Evolutionary conservation across 2,888 invertebrate genomes (phyloP).

Genomic region (Spodoptera exigua): DNA sequence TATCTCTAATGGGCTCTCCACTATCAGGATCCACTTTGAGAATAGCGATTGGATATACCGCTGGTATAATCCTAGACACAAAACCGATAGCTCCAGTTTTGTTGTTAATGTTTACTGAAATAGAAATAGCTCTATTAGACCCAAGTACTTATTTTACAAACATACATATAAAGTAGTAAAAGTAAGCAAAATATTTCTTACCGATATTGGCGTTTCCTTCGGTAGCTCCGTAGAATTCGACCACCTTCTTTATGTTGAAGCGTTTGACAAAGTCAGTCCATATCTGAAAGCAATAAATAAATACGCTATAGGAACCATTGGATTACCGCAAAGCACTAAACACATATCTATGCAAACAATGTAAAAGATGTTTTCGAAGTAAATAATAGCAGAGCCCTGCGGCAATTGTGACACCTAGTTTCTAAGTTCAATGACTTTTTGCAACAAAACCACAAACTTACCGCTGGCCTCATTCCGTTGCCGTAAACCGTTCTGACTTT

Average conservation of each 20-base stretch:
- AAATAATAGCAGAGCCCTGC: too few relatives aligned
- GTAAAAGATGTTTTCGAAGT: too few relatives aligned
- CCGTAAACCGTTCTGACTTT: constrained; percentile 95
- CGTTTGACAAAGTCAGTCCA: constrained; percentile 97
- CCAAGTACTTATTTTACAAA: neutral
- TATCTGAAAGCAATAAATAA: constrained; percentile 89
- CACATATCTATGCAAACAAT: too few relatives aligned
- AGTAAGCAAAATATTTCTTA: constrained; percentile 69
- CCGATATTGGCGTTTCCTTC: constrained; percentile 99
- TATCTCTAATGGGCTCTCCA: constrained; percentile 97
- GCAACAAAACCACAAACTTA: constrained; percentile 56
- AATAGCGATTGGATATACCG: constrained; percentile 97
- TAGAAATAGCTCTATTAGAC: neutral
- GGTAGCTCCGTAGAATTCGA: constrained; percentile 99
- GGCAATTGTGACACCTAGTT: too few relatives aligned
- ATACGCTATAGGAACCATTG: neutral
- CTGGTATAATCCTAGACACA: constrained; percentile 96
- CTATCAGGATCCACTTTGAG: constrained; percentile 96
- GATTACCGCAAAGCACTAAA: too few relatives aligned
- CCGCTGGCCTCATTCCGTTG: constrained; percentile 96
- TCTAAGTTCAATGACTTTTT: too few relatives aligned
- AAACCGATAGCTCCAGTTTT: constrained; percentile 99
- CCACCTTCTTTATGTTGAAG: constrained; percentile 95
- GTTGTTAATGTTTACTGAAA: constrained; percentile 97
- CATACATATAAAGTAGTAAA: neutral